Percentiles rank a stretch among this genome's conserved stretches.
Evolutionary conservation across 2,888 invertebrate genomes (phyloP).

Genomic region (Eupithecia vulgata): DNA sequence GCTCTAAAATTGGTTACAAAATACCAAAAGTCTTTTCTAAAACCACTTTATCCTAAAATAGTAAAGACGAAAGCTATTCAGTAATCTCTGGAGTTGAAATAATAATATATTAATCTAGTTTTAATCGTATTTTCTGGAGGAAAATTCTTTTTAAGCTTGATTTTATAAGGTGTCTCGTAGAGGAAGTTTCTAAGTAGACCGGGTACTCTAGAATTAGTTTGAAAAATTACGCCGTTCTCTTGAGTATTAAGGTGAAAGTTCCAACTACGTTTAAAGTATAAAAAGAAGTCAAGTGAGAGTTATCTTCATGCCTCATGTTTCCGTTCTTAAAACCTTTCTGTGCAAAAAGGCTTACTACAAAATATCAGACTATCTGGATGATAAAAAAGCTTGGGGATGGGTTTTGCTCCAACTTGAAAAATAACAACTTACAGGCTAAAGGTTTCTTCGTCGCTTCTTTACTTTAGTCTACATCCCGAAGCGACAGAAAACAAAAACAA

Average conservation of each 20-base stretch:
- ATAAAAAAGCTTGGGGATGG: too few species aligned
- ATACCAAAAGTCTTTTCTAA: neutral
- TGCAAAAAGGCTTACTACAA: too few species aligned
- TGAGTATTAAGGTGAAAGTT: conserved; percentile 19
- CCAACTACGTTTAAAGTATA: conserved; percentile 21
- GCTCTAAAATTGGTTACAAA: neutral
- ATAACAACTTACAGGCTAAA: too few species aligned
- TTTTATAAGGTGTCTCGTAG: conserved; percentile 6
- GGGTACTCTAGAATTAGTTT: conserved; percentile 24
- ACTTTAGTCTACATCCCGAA: too few species aligned
- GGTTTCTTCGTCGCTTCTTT: too few species aligned
- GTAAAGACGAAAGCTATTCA: neutral
- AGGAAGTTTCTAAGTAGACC: conserved; percentile 20
- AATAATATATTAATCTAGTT: neutral
- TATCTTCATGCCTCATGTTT: neutral
- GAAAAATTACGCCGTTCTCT: conserved; percentile 24
- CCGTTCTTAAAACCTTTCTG: too few species aligned
- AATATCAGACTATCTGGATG: too few species aligned
- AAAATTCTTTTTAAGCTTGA: neutral
- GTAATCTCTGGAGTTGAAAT: neutral
- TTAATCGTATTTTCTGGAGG: neutral
- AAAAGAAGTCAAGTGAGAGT: conserved; percentile 12
- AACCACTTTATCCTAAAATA: neutral
- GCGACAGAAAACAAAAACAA: too few species aligned
- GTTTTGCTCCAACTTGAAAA: too few species aligned